These are phyloP conservation scores for Drosophila mauritiana DNA, from an alignment of 1,140 invertebrate species.

Conservation along the genomic window DNA sequence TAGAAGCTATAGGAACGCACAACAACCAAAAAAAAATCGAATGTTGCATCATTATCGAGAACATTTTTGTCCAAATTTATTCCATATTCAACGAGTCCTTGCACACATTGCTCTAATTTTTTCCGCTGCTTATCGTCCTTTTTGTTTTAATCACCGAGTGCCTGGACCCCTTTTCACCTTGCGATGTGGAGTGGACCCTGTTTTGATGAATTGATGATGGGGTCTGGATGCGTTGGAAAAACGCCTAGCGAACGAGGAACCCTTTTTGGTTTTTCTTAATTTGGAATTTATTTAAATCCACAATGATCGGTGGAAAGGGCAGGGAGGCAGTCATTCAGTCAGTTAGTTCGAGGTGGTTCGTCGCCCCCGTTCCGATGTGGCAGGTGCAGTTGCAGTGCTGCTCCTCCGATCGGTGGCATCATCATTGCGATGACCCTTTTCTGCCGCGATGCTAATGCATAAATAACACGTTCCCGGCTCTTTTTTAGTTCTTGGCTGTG, in stretches of 20 bases:
- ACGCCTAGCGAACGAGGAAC: slow-evolving; percentile 21
- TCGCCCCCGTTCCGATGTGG: slow-evolving; percentile 61
- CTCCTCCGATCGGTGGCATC: slow-evolving; percentile 16
- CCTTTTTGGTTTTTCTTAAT: slow-evolving; percentile 77
- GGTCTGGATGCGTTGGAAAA: slow-evolving; percentile 61
- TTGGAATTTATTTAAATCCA: slow-evolving; percentile 84
- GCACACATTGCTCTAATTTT: slow-evolving; percentile 81
- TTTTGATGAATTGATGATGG: slow-evolving; percentile 84
- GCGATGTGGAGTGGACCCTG: slow-evolving; percentile 25
- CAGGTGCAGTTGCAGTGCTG: slow-evolving; percentile 54
- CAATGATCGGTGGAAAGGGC: slow-evolving; percentile 4
- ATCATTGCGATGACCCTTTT: slow-evolving; percentile 17
- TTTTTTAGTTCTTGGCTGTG: slow-evolving; percentile 2
- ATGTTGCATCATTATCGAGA: slow-evolving; percentile 79
- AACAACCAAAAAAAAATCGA: slow-evolving; percentile 61
- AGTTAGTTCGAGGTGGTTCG: slow-evolving; percentile 53
- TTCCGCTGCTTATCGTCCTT: slow-evolving; percentile 77
- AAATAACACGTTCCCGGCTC: slow-evolving; percentile 63
- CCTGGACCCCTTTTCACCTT: slow-evolving; percentile 25
- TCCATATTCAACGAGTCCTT: slow-evolving; percentile 67
- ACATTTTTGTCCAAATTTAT: slow-evolving; percentile 71
- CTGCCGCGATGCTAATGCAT: slow-evolving; percentile 62
- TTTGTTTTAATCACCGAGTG: slow-evolving; percentile 72
- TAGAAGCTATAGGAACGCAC: slow-evolving; percentile 10
- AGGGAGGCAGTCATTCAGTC: slow-evolving; percentile 35